Evolutionary conservation across 2,113 vertebrate species (phyloP), one percentile per base, ranked within the genome.

Genomic region (Thalassarche chlororhynchos): DNA sequence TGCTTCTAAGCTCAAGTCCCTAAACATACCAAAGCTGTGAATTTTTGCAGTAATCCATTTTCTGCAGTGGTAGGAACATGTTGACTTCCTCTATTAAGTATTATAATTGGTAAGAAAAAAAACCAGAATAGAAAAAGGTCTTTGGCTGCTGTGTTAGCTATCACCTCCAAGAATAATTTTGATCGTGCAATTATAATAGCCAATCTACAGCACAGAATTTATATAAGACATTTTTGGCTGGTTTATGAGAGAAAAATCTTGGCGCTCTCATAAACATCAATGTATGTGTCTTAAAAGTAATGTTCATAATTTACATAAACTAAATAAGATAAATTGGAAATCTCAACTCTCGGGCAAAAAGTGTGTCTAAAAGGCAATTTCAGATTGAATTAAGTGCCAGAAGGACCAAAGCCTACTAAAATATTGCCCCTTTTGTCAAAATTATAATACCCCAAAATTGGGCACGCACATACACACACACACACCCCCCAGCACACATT

Each of bases 121-220:
- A 65, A 91, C 21, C 17, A 81, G 55, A 87, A 88, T 32, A 84
- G 85, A 84, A 93, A 92, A 96, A 97, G 72, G 69, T 82, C 91
- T 89, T 92, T 85, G 65, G 74, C 66, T 97, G 86, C 68, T 75
- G 8, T 72, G 81, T 76, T 87, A 91, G 77, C 84, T 94, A 92
- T 95, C 91, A 97, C 77, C 95, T 96, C 84, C 78, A 92, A 95
- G 72, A 94, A 92, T 89, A 92, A 92, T 91, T 97, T 96, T 93
- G 61, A 91, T 95, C 91, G 94, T 92, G 86, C 72, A 93, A 87
- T 75, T 94, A 60, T 82, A 96, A 96, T 94, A 96, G 69, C 52
- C 83, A 94, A 81, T 90, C 79, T 90, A 88, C 55, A 92, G 55
- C 47, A 87, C 8, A 71, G 47, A 90, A 90, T 92, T 93, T 94